Base-by-base conservation (phyloP, 1,140 invertebrate genomes). In the Odontomachus brunneus region DNA sequence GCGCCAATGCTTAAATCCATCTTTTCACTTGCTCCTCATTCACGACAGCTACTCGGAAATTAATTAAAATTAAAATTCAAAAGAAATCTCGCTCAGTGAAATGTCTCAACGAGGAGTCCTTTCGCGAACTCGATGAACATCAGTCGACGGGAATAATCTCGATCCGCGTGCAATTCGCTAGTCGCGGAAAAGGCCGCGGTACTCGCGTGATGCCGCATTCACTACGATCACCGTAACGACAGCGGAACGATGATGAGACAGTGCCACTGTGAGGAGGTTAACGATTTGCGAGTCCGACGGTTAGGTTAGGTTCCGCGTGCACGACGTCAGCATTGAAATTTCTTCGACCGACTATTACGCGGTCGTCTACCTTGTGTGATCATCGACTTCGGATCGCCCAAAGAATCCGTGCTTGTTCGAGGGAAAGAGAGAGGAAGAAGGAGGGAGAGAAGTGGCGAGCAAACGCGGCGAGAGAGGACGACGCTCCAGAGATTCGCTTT, bases 301-400 rank as follows among this genome's bases (percentile, higher is more conserved):
- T 76, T 53, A 33, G 29, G 44, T 12, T 76, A 38, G n/a, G n/a
- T n/a, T n/a, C 62, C 60, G 29, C 33, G 62, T 24, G 22, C 57
- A 62, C 19, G 38, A 76, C 19, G 60, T 4, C 19, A 19, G 44
- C 60, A 76, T 66, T 76, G 48, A 66, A 76, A 66, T 76, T 76
- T 76, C 74, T 66, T 17, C 48, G 62, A 66, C 26, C 53, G 60
- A 76, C 74, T 76, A 76, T 76, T 76, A 76, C 19, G 60, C 73
- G 74, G 74, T 76, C 74, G 19, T 76, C 74, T 26, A 76, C 60
- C 74, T 53, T n/a, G 72, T 12, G n/a, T 57, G 57, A 76, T 76
- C 73, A 66, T 66, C 74, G 48, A 33, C 44, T 76, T 22, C n/a
- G 17, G 63, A 75, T 75, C 33, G 44, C 44, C 44, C 29, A 66